These are phyloP conservation scores for Nephrotoma appendiculata DNA, from an alignment of 2,888 invertebrate genomes.

Conservation along the genomic window DNA sequence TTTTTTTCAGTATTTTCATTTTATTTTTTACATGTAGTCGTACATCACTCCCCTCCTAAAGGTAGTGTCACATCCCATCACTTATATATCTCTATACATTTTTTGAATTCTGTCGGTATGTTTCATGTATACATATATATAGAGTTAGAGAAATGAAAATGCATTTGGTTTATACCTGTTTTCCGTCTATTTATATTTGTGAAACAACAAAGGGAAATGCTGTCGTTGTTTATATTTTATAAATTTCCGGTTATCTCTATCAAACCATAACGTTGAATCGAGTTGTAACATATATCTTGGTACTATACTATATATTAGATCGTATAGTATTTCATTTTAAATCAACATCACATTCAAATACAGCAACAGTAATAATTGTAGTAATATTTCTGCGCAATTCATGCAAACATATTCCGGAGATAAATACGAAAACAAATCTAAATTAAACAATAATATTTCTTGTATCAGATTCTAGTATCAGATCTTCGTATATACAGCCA, in stretches of 20 bases:
- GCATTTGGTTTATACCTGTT: not conserved
- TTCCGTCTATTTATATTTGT: not conserved
- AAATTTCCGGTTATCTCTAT: not conserved
- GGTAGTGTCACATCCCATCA: not conserved
- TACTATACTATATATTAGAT: not conserved
- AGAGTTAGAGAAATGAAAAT: not conserved
- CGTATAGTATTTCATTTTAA: not conserved
- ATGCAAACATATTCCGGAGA: not conserved
- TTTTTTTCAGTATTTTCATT: not conserved
- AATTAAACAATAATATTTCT: not conserved
- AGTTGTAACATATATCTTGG: not conserved
- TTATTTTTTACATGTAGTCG: not conserved
- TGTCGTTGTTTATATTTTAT: not conserved
- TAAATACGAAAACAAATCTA: not conserved
- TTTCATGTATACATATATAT: not conserved
- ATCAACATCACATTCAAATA: not conserved
- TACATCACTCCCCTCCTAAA: not conserved
- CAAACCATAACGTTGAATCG: not conserved
- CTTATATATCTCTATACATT: not conserved
- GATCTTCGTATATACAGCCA: no score
- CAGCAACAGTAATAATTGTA: not conserved
- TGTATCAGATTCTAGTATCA: no score
- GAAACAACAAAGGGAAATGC: not conserved
- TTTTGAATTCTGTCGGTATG: not conserved
- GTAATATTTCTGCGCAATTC: not conserved